A percentile compares a stretch with the other conserved stretches of the same genome.
phyloP scores from a whole-genome alignment of 2,113 vertebrate genomes.

The Mastomys coucha region DNA sequence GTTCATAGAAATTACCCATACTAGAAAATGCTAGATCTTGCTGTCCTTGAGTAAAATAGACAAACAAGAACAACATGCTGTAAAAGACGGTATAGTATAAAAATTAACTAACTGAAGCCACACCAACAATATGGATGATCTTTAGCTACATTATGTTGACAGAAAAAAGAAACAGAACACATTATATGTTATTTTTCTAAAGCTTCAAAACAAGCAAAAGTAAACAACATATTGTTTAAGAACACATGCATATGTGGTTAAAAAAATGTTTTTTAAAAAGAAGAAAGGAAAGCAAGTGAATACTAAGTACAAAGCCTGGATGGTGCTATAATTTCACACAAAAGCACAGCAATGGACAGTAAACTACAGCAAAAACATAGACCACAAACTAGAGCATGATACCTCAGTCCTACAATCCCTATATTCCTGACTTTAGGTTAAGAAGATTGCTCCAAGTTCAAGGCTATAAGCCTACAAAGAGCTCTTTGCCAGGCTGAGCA shows the following conservation, averaged over 20 bases:
- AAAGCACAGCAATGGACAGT: background rate
- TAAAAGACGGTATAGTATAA: background rate
- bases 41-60: background rate
- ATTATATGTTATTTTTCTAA: constrained; percentile 51
- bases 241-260: constrained; percentile 19
- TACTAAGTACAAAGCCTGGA: background rate
- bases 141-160: constrained; percentile 28
- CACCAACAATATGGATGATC: background rate
- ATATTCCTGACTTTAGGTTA: background rate
- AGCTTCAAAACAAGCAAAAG: constrained; percentile 54
- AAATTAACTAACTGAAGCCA: background rate
- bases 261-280: constrained; percentile 20
- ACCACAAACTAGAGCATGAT: accelerated
- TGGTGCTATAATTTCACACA: background rate
- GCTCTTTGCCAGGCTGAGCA: too few relatives aligned
- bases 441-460: background rate
- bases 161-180: background rate
- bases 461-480: background rate
- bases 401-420: too few relatives aligned
- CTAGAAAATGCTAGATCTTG: background rate
- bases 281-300: background rate
- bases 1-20: background rate
- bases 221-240: constrained; percentile 66
- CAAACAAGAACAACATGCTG: background rate
- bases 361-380: too few relatives aligned